Percentiles rank a stretch among this genome's conserved stretches.
Conservation (phyloP, 2,113 vertebrate species). For the Protobothrops mucrosquamatus region DNA sequence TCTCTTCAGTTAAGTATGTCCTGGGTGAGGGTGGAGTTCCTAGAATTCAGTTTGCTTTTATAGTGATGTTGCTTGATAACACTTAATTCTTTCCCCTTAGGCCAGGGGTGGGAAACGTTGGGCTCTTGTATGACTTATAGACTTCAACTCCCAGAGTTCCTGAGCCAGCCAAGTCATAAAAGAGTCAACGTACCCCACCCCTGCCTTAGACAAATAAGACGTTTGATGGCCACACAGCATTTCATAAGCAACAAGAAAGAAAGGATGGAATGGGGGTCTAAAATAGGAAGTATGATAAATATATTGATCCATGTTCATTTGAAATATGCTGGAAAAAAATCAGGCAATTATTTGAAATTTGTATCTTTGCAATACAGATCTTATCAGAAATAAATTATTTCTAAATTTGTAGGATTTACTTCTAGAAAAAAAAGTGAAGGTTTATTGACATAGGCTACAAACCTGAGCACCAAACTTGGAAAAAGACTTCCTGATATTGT, state of each 20-base stretch:
- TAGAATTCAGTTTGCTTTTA: conserved; percentile 29
- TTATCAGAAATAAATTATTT: background rate
- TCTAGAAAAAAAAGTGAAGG: background rate
- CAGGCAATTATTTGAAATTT: background rate
- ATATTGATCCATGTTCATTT: rapidly evolving
- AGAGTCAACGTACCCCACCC: too few relatives aligned
- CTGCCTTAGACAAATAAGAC: background rate
- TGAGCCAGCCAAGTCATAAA: too few relatives aligned
- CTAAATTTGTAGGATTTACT: background rate
- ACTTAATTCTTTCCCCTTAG: background rate
- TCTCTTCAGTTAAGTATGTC: conserved; percentile 16
- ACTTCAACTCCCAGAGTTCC: too few relatives aligned
- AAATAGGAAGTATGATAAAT: background rate
- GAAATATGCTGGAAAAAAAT: too few relatives aligned
- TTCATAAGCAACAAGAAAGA: conserved; percentile 8
- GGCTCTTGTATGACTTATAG: too few relatives aligned
- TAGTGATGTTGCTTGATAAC: background rate
- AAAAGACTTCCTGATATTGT: background rate
- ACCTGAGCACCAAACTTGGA: background rate
- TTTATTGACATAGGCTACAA: background rate
- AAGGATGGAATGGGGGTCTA: background rate
- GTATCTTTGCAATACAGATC: background rate
- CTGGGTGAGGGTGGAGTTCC: background rate
- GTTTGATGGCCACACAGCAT: background rate
- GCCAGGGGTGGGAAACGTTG: too few relatives aligned